Base-by-base conservation (phyloP, 2,113 vertebrate genomes). In the Podilymbus podiceps region DNA sequence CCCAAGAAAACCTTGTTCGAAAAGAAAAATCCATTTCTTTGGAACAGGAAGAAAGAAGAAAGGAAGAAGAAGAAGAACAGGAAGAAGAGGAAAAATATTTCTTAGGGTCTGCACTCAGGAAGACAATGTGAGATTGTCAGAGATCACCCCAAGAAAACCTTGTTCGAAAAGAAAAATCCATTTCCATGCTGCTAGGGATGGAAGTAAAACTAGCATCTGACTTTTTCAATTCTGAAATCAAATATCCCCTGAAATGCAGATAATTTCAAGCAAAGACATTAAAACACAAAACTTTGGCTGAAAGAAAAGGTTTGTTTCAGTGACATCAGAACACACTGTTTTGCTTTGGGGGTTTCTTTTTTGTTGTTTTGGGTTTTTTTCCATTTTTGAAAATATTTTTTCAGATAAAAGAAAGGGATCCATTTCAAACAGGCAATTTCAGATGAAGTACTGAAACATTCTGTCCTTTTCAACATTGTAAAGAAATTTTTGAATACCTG, bases 351-450 rank as follows among this genome's bases (percentile, higher is more conserved):
- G 5, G 17, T 60, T 88, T 76, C 27, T 63, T 59, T 49, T 46
- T 56, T 33, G 9, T n/a, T n/a, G 2, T 5, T 62, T 18, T 8
- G 42, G 3, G 5, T 18, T 28, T 68, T 55, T 67, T 44, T 15
- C 4, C 5, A 9, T 28, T 68, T 67, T 42, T 73, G 58, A 69
- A 85, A 90, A 69, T 77, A 44, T 9, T 21, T 62, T 72, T 80
- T 86, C 55, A 83, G 75, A 89, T 69, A 80, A 95, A 86, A 92
- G 75, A 88, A 76, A 2, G 3, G 11, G 33, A 66, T 47, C 46
- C 27, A 55, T 84, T 90, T 87, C 75, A 90, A 92, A 73, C 46
- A 90, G 59, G 19, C 42, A 90, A 74, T 93, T 92, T 93, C 72
- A 88, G 42, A 50, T 42, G 31, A 90, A 90, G 38, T 20, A 59